Conservation (phyloP, 2,888 invertebrate genomes). For the Ashinkailepas kermadecensis region DNA sequence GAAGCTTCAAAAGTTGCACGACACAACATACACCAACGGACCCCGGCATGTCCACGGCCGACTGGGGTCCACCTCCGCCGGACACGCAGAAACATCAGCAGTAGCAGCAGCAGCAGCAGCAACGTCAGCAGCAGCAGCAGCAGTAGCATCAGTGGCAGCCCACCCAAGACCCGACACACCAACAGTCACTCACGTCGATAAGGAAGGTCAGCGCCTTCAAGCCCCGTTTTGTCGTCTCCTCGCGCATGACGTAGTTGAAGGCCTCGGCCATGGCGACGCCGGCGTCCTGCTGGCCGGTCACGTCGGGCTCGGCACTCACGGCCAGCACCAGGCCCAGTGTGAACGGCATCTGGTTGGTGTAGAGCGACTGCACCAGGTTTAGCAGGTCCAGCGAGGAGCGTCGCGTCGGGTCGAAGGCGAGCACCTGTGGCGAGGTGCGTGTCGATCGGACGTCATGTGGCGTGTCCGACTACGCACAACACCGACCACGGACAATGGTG, state of each 20-base stretch:
- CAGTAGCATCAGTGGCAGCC: too few relatives aligned
- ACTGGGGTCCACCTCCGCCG: too few relatives aligned
- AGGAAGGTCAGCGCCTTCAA: constrained; percentile 73
- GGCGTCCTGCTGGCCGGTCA: constrained; percentile 57
- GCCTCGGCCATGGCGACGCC: constrained; percentile 78
- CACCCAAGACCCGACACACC: too few relatives aligned
- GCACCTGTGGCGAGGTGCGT: not conserved
- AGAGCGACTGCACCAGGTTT: constrained; percentile 80
- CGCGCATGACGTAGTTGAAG: constrained; percentile 68
- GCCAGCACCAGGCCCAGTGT: constrained; percentile 65
- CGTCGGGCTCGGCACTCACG: constrained; percentile 51
- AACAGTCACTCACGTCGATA: constrained; percentile 56
- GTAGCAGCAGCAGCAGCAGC: too few relatives aligned
- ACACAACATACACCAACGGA: too few relatives aligned
- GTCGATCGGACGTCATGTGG: not conserved
- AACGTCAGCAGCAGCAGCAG: too few relatives aligned
- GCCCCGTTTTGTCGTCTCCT: constrained; percentile 63
- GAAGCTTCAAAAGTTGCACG: too few relatives aligned
- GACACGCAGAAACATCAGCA: too few relatives aligned
- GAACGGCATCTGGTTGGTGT: constrained; percentile 80
- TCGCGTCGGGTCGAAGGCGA: constrained; percentile 60
- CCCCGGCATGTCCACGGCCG: too few relatives aligned
- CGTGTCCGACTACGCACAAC: too few relatives aligned
- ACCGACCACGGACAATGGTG: too few relatives aligned
- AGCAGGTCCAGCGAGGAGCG: constrained; percentile 61